Conservation (phyloP, 1,140 invertebrate genomes). For the Phymorhynchus buccinoides region DNA sequence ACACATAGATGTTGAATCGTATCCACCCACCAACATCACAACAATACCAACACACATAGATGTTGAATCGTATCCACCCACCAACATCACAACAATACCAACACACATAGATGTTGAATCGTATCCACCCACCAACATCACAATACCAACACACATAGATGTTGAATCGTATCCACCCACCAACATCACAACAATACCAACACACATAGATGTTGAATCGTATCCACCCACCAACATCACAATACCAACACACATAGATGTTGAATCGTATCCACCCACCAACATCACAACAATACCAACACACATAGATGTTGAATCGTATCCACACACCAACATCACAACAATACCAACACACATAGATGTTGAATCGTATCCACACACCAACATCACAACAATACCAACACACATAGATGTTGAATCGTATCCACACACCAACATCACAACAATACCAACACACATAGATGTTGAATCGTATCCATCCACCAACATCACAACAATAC, state of each 20-base stretch:
- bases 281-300: no score
- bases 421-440: no score
- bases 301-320: constrained; percentile 19
- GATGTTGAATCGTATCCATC: constrained; percentile 14
- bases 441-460: no score
- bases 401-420: constrained; percentile 23
- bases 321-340: no score
- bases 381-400: no score
- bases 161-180: constrained; percentile 5
- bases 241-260: constrained; percentile 13
- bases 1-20: constrained; percentile 19
- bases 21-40: no score
- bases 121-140: no score
- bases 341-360: constrained; percentile 16
- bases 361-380: constrained; percentile 5
- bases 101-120: constrained; percentile 23
- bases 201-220: constrained; percentile 25
- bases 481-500: no score
- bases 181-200: no score
- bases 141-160: constrained; percentile 15
- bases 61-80: constrained; percentile 5
- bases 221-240: no score
- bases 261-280: constrained; percentile 8
- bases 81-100: no score
- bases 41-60: constrained; percentile 16